Base-by-base conservation (phyloP, 2,113 vertebrate species). In the Laterallus jamaicensis region DNA sequence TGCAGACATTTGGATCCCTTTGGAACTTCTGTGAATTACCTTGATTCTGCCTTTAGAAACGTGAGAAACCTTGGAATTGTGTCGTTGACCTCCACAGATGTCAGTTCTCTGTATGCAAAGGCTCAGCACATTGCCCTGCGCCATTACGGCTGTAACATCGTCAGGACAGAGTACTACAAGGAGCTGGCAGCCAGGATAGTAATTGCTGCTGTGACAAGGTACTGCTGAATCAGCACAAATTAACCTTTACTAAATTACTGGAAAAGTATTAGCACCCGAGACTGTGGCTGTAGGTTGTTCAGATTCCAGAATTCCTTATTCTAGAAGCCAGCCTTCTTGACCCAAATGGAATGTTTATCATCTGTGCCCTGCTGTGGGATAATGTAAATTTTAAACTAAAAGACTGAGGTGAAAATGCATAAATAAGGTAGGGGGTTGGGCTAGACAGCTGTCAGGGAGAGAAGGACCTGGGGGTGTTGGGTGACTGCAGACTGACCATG, bases 1-100 rank as follows among this genome's bases (percentile, higher is more conserved):
- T 93, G 75, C 96, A 99, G 99, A 96, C 99, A 99, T 94, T 94
- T 99, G 96, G 99, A 99, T 80, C 99, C 99, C 13, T 99, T 98
- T 17, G 99, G 99, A 60, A 98, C 99, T 2, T 97, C 99, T 2
- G 99, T 99, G 83, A 99, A 99, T 96, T 99, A 99, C 76, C 97
- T 99, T 97, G 99, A 99, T 88, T 99, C 99, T 31, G 99, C 99
- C 55, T 99, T 99, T 86, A 98, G 99, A 74, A 99, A 99, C 3
- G 97, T 99, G 75, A 98, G 99, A 28, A 99, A 99, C 90, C 97
- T 99, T 93, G 99, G 99, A 62, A 99, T 99, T 64, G 97, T 99
- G 55, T 99, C 99, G 0, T 79, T 99, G 97, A 99, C 99, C 0
- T 99, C 99, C 62, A 99, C 99, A 17, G 99, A 99, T 97, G 98